Evolutionary conservation across 2,113 vertebrate species (phyloP).

Genomic region (Menura novaehollandiae): DNA sequence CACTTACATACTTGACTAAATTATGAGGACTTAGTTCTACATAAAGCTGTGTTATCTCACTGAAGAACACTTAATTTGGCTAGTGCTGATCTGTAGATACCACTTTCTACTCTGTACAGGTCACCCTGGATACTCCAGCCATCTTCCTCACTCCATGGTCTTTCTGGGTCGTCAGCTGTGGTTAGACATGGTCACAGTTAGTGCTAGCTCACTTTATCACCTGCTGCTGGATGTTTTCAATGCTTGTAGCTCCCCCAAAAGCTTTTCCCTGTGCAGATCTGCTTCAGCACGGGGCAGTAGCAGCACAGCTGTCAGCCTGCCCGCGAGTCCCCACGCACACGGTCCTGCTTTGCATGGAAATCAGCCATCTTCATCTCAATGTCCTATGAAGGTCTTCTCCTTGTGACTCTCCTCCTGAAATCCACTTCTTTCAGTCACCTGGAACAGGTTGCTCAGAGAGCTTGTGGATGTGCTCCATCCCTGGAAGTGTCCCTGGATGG

Average conservation of each 20-base stretch:
- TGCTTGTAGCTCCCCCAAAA: background rate
- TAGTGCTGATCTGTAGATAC: background rate
- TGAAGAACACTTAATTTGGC: background rate
- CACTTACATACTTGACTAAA: background rate
- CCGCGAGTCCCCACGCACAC: rapidly evolving
- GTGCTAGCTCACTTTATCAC: background rate
- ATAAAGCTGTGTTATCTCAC: background rate
- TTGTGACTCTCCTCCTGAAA: background rate
- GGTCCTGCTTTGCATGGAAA: background rate
- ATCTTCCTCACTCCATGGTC: background rate
- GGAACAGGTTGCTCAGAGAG: background rate
- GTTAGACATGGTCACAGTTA: background rate
- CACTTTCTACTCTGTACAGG: background rate
- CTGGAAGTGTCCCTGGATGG: background rate
- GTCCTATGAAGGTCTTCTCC: background rate
- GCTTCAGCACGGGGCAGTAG: background rate
- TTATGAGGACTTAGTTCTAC: background rate
- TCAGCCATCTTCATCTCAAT: background rate
- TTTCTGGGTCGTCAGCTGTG: background rate
- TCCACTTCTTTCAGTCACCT: background rate
- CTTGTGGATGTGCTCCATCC: background rate
- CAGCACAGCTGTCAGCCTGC: background rate
- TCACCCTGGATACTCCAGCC: background rate
- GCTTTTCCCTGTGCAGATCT: background rate
- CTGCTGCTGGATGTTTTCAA: background rate